Conservation (phyloP, 2,888 invertebrate genomes). For the Orthonychiurus folsomi region DNA sequence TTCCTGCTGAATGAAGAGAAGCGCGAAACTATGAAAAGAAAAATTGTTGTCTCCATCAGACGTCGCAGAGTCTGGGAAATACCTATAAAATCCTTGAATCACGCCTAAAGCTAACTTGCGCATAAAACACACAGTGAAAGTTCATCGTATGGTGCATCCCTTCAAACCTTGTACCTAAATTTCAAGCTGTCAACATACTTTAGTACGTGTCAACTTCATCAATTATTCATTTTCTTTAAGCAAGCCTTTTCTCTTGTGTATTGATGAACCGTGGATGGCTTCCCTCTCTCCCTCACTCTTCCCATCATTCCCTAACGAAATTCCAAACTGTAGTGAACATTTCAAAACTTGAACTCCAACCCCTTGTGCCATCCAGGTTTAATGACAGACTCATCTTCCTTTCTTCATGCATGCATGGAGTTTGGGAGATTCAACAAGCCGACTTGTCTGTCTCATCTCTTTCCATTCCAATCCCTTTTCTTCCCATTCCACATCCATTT, state of each 20-base stretch:
- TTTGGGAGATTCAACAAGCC: neutral
- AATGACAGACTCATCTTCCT: slow-evolving; percentile 7
- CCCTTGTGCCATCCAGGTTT: neutral
- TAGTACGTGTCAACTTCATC: neutral
- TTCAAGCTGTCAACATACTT: neutral
- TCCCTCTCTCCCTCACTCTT: neutral
- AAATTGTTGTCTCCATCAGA: too few relatives aligned
- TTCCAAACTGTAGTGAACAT: too few relatives aligned
- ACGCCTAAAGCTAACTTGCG: too few relatives aligned
- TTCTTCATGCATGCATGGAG: neutral
- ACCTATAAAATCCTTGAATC: too few relatives aligned
- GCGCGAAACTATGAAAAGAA: too few relatives aligned
- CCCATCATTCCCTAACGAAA: neutral
- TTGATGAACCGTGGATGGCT: neutral
- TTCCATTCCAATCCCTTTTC: neutral
- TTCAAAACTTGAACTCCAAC: neutral
- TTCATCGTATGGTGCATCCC: neutral
- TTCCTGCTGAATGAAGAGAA: too few relatives aligned
- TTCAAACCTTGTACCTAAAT: neutral
- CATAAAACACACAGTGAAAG: neutral
- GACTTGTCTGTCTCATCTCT: slow-evolving; percentile 1
- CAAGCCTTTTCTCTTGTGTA: neutral
- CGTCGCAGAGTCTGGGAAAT: too few relatives aligned
- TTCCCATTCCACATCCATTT: slow-evolving; percentile 1
- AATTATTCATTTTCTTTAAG: neutral